These are phyloP conservation scores for Drosophila grimshawi DNA, from an alignment of 1,140 invertebrate genomes.

Conservation along the genomic window DNA sequence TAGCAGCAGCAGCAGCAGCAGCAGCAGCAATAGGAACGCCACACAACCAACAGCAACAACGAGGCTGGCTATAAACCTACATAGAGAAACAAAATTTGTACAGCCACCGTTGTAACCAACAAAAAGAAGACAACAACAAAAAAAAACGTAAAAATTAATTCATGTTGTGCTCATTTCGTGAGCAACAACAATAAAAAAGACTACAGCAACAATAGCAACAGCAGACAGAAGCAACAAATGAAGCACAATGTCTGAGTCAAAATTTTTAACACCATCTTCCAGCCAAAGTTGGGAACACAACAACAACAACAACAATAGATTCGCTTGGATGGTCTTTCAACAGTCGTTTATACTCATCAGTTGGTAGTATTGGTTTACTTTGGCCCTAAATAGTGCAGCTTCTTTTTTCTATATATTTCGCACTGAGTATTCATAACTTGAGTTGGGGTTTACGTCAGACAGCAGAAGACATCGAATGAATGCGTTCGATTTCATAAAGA, in stretches of 20 bases:
- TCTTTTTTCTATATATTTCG: background rate
- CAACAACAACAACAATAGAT: constrained; percentile 11
- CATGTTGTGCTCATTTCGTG: constrained; percentile 80
- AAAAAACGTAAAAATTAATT: constrained; percentile 78
- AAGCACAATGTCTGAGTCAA: constrained; percentile 42
- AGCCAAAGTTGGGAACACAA: background rate
- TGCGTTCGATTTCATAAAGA: constrained; percentile 13
- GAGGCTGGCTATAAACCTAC: constrained; percentile 72
- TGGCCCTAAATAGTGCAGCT: constrained; percentile 20
- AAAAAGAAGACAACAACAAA: constrained; percentile 11
- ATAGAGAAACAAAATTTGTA: constrained; percentile 68
- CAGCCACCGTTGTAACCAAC: constrained; percentile 38
- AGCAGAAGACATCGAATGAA: constrained; percentile 2
- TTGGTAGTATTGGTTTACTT: background rate
- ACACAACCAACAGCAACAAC: constrained; percentile 54
- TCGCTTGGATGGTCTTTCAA: constrained; percentile 7
- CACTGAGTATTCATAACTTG: constrained; percentile 2
- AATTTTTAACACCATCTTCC: constrained; percentile 34
- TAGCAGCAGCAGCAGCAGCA: constrained; percentile 49
- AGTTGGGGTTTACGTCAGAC: constrained; percentile 10
- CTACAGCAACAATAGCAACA: constrained; percentile 20
- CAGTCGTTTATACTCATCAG: background rate
- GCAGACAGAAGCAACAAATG: constrained; percentile 37
- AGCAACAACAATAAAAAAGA: constrained; percentile 50
- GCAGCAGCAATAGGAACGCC: constrained; percentile 42